Percentiles rank a stretch among this genome's conserved stretches.
Evolutionary conservation across 2,888 invertebrate species (phyloP).

Genomic region (Caenorhabditis angaria): DNA sequence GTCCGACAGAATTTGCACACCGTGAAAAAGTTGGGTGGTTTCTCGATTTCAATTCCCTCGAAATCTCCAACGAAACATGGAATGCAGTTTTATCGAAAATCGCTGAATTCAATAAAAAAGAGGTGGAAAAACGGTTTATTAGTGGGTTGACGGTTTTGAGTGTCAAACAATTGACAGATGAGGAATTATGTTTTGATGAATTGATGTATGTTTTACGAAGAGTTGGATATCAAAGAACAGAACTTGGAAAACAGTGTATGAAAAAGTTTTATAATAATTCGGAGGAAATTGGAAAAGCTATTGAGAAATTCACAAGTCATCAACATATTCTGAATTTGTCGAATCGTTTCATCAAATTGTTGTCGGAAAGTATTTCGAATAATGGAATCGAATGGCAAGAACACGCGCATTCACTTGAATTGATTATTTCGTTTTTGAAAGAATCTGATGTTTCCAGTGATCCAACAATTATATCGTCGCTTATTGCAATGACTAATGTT

Average conservation of each 20-base stretch:
- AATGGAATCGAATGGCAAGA: neutral
- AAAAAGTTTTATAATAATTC: slow-evolving; percentile 7
- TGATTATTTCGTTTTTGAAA: neutral
- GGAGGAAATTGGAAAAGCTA: neutral
- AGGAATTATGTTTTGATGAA: neutral
- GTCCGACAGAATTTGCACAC: slow-evolving; percentile 6
- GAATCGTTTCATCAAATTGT: neutral
- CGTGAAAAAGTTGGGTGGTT: slow-evolving; percentile 6
- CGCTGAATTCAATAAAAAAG: neutral
- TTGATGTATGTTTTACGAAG: slow-evolving; percentile 10
- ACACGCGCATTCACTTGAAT: slow-evolving; percentile 3
- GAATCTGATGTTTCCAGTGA: neutral
- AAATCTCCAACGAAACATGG: neutral
- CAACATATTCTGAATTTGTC: neutral
- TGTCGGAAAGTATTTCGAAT: neutral
- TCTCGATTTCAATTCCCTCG: slow-evolving; percentile 10
- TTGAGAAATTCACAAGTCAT: neutral
- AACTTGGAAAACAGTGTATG: neutral
- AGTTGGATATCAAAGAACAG: slow-evolving; percentile 6
- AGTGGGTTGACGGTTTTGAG: slow-evolving; percentile 6
- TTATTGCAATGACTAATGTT: neutral
- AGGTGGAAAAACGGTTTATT: neutral
- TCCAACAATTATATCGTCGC: neutral
- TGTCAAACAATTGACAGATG: neutral
- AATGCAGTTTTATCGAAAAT: neutral